Evolutionary conservation across 2,113 vertebrate genomes (phyloP).

Genomic region (Corynorhinus townsendii): DNA sequence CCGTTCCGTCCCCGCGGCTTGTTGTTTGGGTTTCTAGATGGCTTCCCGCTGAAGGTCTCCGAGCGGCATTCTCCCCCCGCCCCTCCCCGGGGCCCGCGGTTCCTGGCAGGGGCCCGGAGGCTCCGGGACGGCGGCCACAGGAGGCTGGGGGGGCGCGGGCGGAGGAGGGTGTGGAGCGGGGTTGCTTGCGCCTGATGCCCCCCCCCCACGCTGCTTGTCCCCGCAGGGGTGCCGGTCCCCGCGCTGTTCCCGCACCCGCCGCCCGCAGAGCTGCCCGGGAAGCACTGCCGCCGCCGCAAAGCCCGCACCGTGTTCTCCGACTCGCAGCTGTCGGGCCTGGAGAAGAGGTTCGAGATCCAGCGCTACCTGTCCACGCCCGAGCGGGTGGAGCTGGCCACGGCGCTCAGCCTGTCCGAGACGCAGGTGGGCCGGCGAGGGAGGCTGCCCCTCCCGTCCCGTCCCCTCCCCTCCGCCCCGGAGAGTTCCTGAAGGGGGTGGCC

Average conservation of each 20-base stretch:
- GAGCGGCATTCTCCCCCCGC: not conserved
- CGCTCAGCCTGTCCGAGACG: slow-evolving; percentile 97
- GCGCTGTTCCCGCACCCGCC: slow-evolving; percentile 91
- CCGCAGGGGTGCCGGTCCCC: slow-evolving; percentile 92
- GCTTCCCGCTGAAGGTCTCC: not conserved
- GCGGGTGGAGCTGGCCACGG: slow-evolving; percentile 95
- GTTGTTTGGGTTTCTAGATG: slow-evolving; percentile 13
- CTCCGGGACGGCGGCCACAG: not conserved
- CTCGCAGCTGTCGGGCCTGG: slow-evolving; percentile 96
- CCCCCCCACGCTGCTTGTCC: not conserved
- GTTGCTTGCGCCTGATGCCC: not conserved
- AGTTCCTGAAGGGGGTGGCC: not conserved
- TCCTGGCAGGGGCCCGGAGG: not conserved
- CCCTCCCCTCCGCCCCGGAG: no score
- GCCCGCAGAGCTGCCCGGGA: slow-evolving; percentile 92
- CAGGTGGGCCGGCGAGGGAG: slow-evolving; percentile 83
- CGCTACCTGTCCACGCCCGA: slow-evolving; percentile 97
- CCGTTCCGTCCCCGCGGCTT: not conserved
- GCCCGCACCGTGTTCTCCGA: slow-evolving; percentile 98
- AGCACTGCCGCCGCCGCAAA: slow-evolving; percentile 95
- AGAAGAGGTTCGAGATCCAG: slow-evolving; percentile 97
- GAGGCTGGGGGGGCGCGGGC: not conserved
- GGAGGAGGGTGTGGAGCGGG: not conserved
- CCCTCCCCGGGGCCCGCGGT: not conserved
- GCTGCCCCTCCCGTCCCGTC: accelerated